Percentiles rank a stretch among this genome's conserved stretches.
phyloP scores from a whole-genome alignment of 2,888 invertebrate species.

The Leucoptera coffeella region DNA sequence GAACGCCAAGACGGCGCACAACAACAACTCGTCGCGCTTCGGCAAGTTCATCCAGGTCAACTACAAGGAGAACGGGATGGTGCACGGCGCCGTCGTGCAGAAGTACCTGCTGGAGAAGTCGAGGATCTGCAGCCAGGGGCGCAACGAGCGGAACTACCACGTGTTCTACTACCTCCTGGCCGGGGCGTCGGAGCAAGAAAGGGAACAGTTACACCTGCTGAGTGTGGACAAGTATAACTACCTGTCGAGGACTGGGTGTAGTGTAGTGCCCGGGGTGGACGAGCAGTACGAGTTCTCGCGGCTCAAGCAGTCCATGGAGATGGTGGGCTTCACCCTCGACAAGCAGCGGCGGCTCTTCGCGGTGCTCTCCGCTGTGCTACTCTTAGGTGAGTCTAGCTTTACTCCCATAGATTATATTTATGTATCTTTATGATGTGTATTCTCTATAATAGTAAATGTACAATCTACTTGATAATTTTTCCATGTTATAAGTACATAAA shows the following conservation, averaged over 20 bases:
- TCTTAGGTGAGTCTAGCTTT: constrained; percentile 78
- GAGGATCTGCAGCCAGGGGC: constrained; percentile 91
- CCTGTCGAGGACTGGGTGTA: constrained; percentile 84
- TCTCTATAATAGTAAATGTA: too few species aligned
- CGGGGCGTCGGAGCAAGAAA: constrained; percentile 81
- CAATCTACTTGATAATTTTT: too few species aligned
- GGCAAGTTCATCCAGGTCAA: constrained; percentile 98
- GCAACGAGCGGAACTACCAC: constrained; percentile 93
- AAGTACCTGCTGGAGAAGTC: constrained; percentile 95
- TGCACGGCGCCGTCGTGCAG: constrained; percentile 94
- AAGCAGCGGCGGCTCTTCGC: constrained; percentile 87
- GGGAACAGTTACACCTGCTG: constrained; percentile 73
- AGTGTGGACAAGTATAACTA: constrained; percentile 87
- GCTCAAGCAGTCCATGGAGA: constrained; percentile 94
- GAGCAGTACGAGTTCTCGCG: constrained; percentile 90
- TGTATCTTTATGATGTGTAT: too few species aligned
- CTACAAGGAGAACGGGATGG: constrained; percentile 97
- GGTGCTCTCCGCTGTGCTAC: constrained; percentile 88
- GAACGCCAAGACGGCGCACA: constrained; percentile 95
- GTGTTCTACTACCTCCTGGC: constrained; percentile 94
- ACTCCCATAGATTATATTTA: too few species aligned
- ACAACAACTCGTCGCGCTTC: constrained; percentile 95
- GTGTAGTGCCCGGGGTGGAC: constrained; percentile 79
- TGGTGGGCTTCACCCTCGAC: constrained; percentile 91
- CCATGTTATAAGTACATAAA: too few species aligned